These are phyloP conservation scores for Oryzias sinensis DNA, from an alignment of 2,797 vertebrate species.

Conservation along the genomic window DNA sequence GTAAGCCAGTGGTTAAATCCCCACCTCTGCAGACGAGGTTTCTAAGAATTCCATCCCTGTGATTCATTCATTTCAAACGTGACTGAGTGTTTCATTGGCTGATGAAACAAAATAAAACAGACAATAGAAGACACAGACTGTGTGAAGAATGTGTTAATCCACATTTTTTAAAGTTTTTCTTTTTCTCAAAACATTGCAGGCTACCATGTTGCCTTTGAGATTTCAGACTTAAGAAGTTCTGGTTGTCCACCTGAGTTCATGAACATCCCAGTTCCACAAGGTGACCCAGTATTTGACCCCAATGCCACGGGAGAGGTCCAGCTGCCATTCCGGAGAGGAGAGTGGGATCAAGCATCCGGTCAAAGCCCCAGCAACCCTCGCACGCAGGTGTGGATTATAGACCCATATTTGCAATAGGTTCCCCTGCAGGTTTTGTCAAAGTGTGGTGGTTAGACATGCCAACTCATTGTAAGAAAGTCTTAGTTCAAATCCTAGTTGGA, in stretches of 20 bases:
- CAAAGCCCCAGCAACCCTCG: conserved; percentile 92
- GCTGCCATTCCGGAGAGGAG: conserved; percentile 87
- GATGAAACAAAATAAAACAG: too few species aligned
- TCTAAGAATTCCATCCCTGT: too few species aligned
- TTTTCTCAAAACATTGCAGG: conserved; percentile 67
- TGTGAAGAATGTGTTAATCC: too few species aligned
- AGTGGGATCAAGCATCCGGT: conserved; percentile 84
- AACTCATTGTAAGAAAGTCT: too few species aligned
- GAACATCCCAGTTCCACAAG: conserved; percentile 82
- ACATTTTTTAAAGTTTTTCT: too few species aligned
- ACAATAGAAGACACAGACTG: too few species aligned
- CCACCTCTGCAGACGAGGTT: too few species aligned
- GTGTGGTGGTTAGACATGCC: not conserved
- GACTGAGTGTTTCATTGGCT: too few species aligned
- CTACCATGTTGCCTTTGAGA: conserved; percentile 86
- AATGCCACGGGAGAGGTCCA: conserved; percentile 71
- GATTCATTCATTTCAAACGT: too few species aligned
- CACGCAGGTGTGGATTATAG: conserved; percentile 73
- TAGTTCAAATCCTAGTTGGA: too few species aligned
- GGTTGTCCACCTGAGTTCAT: conserved; percentile 95
- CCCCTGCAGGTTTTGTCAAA: not conserved
- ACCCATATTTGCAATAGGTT: not conserved
- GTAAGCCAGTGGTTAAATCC: too few species aligned
- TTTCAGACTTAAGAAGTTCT: conserved; percentile 77
- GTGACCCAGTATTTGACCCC: conserved; percentile 85